phyloP scores from a whole-genome alignment of 2,888 invertebrate genomes.

The Diplolepis rosae region DNA sequence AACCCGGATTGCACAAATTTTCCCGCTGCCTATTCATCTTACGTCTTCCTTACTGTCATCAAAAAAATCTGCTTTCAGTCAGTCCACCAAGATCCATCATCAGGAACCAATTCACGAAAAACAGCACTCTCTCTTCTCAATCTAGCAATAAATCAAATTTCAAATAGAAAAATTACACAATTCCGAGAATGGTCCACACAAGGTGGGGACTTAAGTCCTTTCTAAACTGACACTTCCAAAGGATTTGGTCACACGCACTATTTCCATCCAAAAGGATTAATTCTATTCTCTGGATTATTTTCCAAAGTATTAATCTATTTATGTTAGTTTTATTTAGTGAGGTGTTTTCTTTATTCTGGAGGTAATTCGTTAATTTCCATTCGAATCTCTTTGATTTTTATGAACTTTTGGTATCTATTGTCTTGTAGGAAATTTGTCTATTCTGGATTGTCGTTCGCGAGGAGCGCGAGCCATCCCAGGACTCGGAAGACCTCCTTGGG shows the following conservation, averaged over 20 bases:
- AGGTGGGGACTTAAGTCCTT: not conserved
- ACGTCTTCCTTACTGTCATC: not conserved
- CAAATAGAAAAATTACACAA: constrained; percentile 25
- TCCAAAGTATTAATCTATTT: not conserved
- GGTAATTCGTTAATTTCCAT: not conserved
- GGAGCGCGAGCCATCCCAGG: constrained; percentile 52
- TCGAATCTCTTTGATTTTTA: not conserved
- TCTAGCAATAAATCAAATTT: constrained; percentile 2
- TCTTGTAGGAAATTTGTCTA: no score
- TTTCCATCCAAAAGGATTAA: no score
- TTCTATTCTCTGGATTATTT: not conserved
- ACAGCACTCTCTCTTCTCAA: not conserved
- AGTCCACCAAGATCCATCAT: not conserved
- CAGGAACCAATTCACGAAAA: constrained; percentile 18
- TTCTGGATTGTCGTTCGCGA: constrained; percentile 26
- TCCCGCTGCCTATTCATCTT: constrained; percentile 5
- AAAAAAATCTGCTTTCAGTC: not conserved
- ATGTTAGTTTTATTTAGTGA: not conserved
- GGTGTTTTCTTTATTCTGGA: not conserved
- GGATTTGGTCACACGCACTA: not conserved
- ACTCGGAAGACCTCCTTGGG: constrained; percentile 61
- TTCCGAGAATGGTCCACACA: constrained; percentile 15
- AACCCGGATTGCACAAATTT: constrained; percentile 18
- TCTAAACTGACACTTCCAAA: not conserved
- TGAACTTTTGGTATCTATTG: constrained; percentile 1